These are phyloP conservation scores for Rhegmatorhina hoffmannsi DNA, from an alignment of 2,113 vertebrate genomes.

Conservation along the genomic window DNA sequence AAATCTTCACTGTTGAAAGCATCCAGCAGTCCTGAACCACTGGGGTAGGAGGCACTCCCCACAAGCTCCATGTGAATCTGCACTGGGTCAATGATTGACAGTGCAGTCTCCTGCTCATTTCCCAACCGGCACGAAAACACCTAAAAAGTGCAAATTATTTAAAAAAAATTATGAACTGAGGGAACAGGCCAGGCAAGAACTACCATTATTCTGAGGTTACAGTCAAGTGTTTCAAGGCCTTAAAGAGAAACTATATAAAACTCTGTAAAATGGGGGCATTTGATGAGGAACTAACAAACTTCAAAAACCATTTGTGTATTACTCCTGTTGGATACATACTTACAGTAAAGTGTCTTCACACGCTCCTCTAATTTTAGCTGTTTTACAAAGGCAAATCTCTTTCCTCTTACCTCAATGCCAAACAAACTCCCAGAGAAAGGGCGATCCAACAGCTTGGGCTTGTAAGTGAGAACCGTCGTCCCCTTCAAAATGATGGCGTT, in stretches of 20 bases:
- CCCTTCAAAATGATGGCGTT: slow-evolving; percentile 94
- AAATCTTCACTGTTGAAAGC: slow-evolving; percentile 96
- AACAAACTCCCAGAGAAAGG: slow-evolving; percentile 95
- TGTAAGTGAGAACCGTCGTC: slow-evolving; percentile 97
- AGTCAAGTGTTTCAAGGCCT: neutral
- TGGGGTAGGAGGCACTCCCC: slow-evolving; percentile 92
- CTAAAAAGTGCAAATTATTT: slow-evolving; percentile 62
- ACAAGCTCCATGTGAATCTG: slow-evolving; percentile 93
- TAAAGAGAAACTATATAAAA: neutral
- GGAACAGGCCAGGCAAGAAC: neutral
- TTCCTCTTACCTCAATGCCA: slow-evolving; percentile 88
- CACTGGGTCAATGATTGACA: slow-evolving; percentile 96
- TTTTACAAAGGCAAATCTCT: neutral
- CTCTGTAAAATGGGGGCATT: neutral
- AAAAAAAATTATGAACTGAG: neutral
- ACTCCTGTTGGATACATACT: neutral
- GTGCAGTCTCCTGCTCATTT: slow-evolving; percentile 92
- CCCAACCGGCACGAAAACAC: slow-evolving; percentile 95
- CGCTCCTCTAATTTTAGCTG: neutral
- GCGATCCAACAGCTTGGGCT: slow-evolving; percentile 89
- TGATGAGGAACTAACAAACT: neutral
- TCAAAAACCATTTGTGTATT: neutral
- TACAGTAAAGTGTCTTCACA: neutral
- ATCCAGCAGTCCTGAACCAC: slow-evolving; percentile 90
- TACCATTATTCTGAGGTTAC: neutral